Base-by-base conservation (phyloP, 2,797 vertebrate genomes). In the Chiloscyllium punctatum region DNA sequence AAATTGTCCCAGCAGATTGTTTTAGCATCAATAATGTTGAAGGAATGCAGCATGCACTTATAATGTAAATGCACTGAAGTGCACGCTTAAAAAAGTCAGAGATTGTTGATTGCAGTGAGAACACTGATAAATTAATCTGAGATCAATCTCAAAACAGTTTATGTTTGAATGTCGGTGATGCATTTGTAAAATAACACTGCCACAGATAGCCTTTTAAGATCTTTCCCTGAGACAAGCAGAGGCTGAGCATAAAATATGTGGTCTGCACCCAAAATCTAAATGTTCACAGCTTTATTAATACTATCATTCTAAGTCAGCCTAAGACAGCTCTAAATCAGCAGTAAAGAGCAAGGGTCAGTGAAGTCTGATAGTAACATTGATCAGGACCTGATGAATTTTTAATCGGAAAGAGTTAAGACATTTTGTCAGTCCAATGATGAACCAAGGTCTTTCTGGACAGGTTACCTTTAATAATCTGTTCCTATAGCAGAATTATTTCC, bases 251-350 rank as follows among this genome's bases (percentile, higher is more conserved):
- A 74, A 94, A 72, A 74, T 42, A 94, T 74, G 42, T 51, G 4
- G 23, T 16, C 53, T 30, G 69, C 27, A 5, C 71, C 71, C 27
- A 95, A 96, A 68, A 96, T 97, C 96, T 0, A 96, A 97, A 97
- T 97, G 96, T 96, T 96, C 57, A 97, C 95, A 13, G 15, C 96
- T 94, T 96, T 96, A 97, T 96, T 96, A 97, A 96, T 96, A 21
- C 21, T 86, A 96, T 96, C 95, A 96, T 96, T 96, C 94, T 97
- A 96, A 96, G 96, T 96, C 62, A 96, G 91, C 90, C 84, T 30
- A 96, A 8, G 4, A 0, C 91, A n/a, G 95, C 91, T 96, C 84
- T 48, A 96, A 95, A 96, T 96, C 96, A 96, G 95, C 72, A 96
- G 95, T 94, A 96, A 94, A 96, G 96, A 96, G 42, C 96, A 96